Base-by-base conservation (phyloP, 1,140 invertebrate species). In the Calliphora vicina region DNA sequence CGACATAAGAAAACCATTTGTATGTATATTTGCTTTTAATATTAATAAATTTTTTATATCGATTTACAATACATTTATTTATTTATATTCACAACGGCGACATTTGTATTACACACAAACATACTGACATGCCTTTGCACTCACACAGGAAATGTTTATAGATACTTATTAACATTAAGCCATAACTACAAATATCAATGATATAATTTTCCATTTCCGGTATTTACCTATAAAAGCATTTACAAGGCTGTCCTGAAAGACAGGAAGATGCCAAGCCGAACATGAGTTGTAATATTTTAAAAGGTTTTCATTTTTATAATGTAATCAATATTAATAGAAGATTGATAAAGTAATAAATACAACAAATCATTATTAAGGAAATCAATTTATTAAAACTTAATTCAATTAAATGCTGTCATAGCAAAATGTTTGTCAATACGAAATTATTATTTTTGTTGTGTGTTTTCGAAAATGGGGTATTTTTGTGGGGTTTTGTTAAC, bases 131-230 rank as follows among this genome's bases (percentile, higher is more conserved):
- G n/a, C 57, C 20, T 20, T 4, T 67, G 10, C 57, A 8, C 23
- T 20, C 13, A 57, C 45, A 78, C 74, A 78, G 74, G 74, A 78
- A 78, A 78, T 78, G 74, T 78, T 78, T 78, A 78, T n/a, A n/a
- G n/a, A n/a, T 43, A 50, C 17, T 57, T 57, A 74, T 78, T 43
- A 78, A 78, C 74, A 78, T 78, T 78, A 78, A 78, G 74, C 42
- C 74, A 78, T 78, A 78, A 78, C 74, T 78, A 78, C 74, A 78
- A 78, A 78, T 78, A 78, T 78, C 29, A 78, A 78, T 78, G 74
- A 29, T 43, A 78, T 78, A 78, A 78, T 78, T 78, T 43, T 78
- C 29, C 74, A 78, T 78, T 78, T 78, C 74, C 74, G 29, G 74
- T 25, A 78, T 78, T n/a, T 78, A 78, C 74, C 15, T 35, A 43